Conservation (phyloP, 2,888 invertebrate species). For the Drosophila yooni region DNA sequence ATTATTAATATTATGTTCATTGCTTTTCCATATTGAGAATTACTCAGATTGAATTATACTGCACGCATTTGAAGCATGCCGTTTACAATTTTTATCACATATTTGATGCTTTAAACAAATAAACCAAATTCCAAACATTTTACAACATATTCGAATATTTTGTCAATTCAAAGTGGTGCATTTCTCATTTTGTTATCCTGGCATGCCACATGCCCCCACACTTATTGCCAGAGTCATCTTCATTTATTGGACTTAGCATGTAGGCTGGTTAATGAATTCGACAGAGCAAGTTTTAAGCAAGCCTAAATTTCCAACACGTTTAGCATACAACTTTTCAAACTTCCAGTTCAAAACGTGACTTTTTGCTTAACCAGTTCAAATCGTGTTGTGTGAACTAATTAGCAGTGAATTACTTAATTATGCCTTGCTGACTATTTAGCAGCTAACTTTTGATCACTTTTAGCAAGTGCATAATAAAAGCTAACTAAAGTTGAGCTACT, state of each 20-base stretch:
- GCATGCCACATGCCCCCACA: neutral
- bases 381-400: slow-evolving; percentile 26
- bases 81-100: neutral
- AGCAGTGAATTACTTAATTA: slow-evolving; percentile 2
- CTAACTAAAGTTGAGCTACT: neutral
- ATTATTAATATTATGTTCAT: neutral
- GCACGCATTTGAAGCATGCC: neutral
- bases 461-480: neutral
- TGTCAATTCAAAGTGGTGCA: no score
- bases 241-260: slow-evolving; percentile 1
- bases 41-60: neutral
- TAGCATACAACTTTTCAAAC: slow-evolving; percentile 9
- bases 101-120: neutral
- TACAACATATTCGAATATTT: neutral
- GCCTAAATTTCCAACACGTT: slow-evolving; percentile 1
- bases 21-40: neutral
- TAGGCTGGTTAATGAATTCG: neutral
- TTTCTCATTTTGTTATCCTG: neutral
- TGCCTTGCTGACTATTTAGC: slow-evolving; percentile 18
- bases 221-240: neutral
- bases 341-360: slow-evolving; percentile 10
- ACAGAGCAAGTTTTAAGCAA: neutral
- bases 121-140: slow-evolving; percentile 1
- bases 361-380: slow-evolving; percentile 1
- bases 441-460: neutral